Conservation (phyloP, 2,113 vertebrate genomes). For the Motacilla alba region DNA sequence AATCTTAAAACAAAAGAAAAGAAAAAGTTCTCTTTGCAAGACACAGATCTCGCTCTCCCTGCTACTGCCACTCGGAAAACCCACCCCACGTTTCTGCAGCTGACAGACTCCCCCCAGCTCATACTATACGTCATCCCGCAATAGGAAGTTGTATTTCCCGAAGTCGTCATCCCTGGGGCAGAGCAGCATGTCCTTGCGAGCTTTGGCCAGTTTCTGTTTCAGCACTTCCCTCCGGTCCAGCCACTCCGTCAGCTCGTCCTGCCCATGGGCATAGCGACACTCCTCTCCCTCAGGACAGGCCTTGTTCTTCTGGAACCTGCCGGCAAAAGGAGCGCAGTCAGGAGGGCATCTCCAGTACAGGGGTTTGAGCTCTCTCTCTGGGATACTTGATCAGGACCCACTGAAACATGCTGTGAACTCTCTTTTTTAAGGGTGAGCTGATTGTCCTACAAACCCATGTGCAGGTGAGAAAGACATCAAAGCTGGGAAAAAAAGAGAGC, state of each 20-base stretch:
- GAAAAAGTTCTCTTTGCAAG: constrained; percentile 18
- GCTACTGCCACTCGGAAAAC: background rate
- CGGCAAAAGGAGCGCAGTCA: background rate
- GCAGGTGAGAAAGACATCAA: background rate
- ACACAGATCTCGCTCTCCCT: constrained; percentile 20
- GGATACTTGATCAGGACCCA: background rate
- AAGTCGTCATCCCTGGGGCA: constrained; percentile 88
- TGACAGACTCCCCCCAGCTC: background rate
- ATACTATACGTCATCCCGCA: constrained; percentile 73
- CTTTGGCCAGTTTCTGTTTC: constrained; percentile 86
- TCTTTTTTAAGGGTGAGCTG: background rate
- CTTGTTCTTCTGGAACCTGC: constrained; percentile 78
- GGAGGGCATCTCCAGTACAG: background rate
- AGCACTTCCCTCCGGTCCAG: constrained; percentile 85
- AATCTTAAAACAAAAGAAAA: constrained; percentile 56
- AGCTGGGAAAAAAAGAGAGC: background rate
- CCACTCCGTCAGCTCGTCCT: constrained; percentile 92
- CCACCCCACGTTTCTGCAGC: background rate
- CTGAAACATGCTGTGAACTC: background rate
- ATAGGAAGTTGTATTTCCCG: constrained; percentile 93
- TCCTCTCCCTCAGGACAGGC: constrained; percentile 85
- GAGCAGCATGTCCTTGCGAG: constrained; percentile 90
- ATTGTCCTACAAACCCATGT: background rate
- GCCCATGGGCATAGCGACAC: constrained; percentile 89
- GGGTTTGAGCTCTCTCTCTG: background rate